Conservation (phyloP, 1,140 invertebrate species). For the Galleria mellonella region DNA sequence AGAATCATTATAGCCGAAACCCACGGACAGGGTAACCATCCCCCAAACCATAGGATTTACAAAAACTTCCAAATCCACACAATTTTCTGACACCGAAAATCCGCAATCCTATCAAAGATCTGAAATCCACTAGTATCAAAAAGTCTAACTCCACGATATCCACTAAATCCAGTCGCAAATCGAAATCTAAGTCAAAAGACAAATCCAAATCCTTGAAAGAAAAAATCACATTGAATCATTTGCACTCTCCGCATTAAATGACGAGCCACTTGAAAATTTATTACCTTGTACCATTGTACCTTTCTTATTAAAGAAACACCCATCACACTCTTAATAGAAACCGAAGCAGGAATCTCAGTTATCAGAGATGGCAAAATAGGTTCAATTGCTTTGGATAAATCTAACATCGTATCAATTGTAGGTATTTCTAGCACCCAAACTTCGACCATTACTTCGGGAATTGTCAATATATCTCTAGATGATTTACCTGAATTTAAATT, state of each 20-base stretch:
- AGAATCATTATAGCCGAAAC: background rate
- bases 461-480: conserved; percentile 16
- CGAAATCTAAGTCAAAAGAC: background rate
- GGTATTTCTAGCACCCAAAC: conserved; percentile 4
- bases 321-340: conserved; percentile 7
- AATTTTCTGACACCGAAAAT: background rate
- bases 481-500: conserved; percentile 19
- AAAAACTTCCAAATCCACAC: conserved; percentile 5
- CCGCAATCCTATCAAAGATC: conserved; percentile 1
- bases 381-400: background rate
- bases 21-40: conserved; percentile 4
- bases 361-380: conserved; percentile 9
- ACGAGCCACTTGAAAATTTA: conserved; percentile 9
- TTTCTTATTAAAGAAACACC: conserved; percentile 7
- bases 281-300: background rate
- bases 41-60: background rate
- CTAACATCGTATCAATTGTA: conserved; percentile 7
- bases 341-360: conserved; percentile 12
- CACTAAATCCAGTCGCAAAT: background rate
- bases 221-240: background rate
- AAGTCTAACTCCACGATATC: background rate
- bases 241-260: conserved; percentile 1
- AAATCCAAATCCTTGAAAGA: background rate
- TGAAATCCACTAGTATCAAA: too few species aligned
- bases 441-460: conserved; percentile 11